Evolutionary conservation across 2,797 vertebrate species (phyloP), one percentile per base, ranked within the genome.

Genomic region (Dromococcyx pavoninus): DNA sequence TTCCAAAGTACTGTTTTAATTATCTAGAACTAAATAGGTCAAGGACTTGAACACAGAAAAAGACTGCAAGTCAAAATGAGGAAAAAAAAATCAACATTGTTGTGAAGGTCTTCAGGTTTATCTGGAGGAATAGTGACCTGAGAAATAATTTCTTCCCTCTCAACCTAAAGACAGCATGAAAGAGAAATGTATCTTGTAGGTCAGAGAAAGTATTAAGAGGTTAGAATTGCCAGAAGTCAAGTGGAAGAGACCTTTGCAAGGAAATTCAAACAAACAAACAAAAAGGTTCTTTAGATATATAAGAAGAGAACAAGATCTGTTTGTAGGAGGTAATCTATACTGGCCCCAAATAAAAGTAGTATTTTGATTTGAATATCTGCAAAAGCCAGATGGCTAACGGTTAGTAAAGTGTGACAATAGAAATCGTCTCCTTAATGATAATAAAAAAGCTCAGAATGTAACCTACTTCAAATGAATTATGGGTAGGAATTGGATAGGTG

Each of bases 201-300:
- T 94, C 89, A 94, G 71, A 85, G 78, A 87, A 91, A 91, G 50
- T 48, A 88, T 21, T 43, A 73, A 69, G 62, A 87, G 84, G 60
- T 89, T 87, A 84, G 51, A 89, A 87, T 50, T 87, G 62, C 37
- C 64, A 91, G 43, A 86, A 93, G 51, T 72, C 51, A 75, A 87
- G 46, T 37, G 75, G 74, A 89, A 84, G 21, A 0, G 1, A 80
- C 30, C 35, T 60, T 77, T 81, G 54, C 18, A 78, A 81, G 37
- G 30, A 58, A 94, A 90, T 80, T 44, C 71, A 91, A 94, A 88
- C 27, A 91, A 91, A 89, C 41, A 89, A 92, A 78, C 65, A 80
- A 67, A 77, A 60, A 75, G 44, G 58, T 85, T 78, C 56, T 54
- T 93, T 46, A 84, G 70, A 74, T 77, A 83, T 9, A 25, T 46